These are phyloP conservation scores for Cranoglanis bouderius DNA, from an alignment of 2,113 vertebrate genomes.

Conservation along the genomic window DNA sequence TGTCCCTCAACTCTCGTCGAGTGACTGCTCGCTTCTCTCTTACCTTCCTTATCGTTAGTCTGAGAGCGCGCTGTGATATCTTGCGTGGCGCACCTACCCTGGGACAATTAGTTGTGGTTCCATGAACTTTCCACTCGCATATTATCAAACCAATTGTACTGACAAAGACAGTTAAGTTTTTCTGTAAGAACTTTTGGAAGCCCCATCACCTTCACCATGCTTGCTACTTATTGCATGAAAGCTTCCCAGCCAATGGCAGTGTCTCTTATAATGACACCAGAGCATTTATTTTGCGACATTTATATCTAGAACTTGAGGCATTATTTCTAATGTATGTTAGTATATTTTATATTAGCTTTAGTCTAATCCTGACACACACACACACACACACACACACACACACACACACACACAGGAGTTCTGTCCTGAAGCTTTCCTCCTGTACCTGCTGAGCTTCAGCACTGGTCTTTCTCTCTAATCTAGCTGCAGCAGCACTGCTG, in stretches of 20 bases:
- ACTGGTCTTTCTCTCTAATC: slow-evolving; percentile 23
- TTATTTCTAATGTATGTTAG: neutral
- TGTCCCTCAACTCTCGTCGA: neutral
- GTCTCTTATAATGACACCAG: neutral
- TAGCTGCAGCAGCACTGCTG: slow-evolving; percentile 10
- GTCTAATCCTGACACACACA: neutral
- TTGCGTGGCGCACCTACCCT: neutral
- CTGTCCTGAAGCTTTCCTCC: slow-evolving; percentile 58
- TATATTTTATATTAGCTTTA: neutral
- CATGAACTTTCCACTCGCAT: neutral
- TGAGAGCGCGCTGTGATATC: neutral
- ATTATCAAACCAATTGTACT: neutral
- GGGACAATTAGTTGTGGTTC: neutral
- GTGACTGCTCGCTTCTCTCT: neutral
- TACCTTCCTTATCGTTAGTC: neutral
- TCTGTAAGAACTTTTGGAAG: neutral
- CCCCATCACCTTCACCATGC: neutral
- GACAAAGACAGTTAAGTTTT: neutral
- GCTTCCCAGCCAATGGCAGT: neutral
- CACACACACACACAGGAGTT: neutral
- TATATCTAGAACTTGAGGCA: neutral
- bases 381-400: neutral
- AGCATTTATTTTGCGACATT: neutral
- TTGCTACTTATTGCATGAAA: neutral
- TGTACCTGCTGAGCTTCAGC: neutral